Conservation (phyloP, 64 coral and sea anemone genomes). For the Pocillopora verrucosa region DNA sequence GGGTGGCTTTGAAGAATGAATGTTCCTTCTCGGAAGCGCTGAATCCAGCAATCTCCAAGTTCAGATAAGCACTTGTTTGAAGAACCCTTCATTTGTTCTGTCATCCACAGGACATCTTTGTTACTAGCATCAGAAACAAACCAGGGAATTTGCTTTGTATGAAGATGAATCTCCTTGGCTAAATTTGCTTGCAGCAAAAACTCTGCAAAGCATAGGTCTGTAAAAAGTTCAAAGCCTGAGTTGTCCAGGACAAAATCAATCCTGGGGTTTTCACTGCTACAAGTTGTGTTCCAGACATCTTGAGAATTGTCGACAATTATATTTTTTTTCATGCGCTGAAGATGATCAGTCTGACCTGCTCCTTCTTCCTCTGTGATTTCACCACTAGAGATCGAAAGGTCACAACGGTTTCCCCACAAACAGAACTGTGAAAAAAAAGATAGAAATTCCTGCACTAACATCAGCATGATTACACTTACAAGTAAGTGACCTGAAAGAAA, state of each 20-base stretch:
- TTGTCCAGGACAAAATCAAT: slow-evolving; percentile 98
- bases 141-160: slow-evolving; percentile 93
- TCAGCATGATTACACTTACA: neutral
- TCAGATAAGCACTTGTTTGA: slow-evolving; percentile 45
- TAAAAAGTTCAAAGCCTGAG: slow-evolving; percentile 97
- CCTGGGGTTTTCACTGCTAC: slow-evolving; percentile 15
- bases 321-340: slow-evolving; percentile 66
- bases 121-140: slow-evolving; percentile 88
- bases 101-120: slow-evolving; percentile 78
- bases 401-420: slow-evolving; percentile 98
- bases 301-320: slow-evolving; percentile 83
- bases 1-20: slow-evolving; percentile 71
- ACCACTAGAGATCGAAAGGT: slow-evolving; percentile 91
- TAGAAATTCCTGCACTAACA: neutral
- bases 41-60: slow-evolving; percentile 69
- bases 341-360: slow-evolving; percentile 51
- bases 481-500: too few species aligned
- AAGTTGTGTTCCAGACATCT: slow-evolving; percentile 60
- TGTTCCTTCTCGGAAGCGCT: slow-evolving; percentile 69
- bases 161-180: slow-evolving; percentile 70
- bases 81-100: slow-evolving; percentile 65
- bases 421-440: slow-evolving; percentile 68
- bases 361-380: slow-evolving; percentile 55
- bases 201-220: slow-evolving; percentile 93
- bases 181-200: slow-evolving; percentile 75